Evolutionary conservation across 2,113 vertebrate genomes (phyloP).

Genomic region (Paratilapia polleni): DNA sequence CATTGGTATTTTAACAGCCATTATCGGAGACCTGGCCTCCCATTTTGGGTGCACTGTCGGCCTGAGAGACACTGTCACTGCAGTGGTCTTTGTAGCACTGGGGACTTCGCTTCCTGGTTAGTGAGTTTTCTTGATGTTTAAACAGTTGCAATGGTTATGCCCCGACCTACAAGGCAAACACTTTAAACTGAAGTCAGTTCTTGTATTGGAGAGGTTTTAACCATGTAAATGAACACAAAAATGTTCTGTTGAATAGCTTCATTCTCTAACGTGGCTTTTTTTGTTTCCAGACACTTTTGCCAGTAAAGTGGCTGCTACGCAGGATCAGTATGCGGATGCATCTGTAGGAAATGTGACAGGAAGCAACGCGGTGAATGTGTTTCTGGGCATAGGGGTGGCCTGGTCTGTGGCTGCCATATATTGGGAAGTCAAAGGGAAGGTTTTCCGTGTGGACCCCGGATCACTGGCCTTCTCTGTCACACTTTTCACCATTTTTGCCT

Average conservation of each 20-base stretch:
- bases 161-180: background rate
- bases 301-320: constrained; percentile 91
- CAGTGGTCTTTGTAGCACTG: constrained; percentile 92
- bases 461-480: constrained; percentile 93
- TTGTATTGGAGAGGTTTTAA: background rate
- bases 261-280: background rate
- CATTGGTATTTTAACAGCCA: constrained; percentile 88
- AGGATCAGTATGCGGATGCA: constrained; percentile 91
- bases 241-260: background rate
- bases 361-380: constrained; percentile 93
- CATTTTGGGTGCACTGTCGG: constrained; percentile 94
- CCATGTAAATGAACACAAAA: background rate
- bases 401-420: constrained; percentile 92
- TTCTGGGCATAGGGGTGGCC: constrained; percentile 90
- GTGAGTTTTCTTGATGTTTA: constrained; percentile 45
- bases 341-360: constrained; percentile 92
- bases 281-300: constrained; percentile 88
- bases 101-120: constrained; percentile 90
- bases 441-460: constrained; percentile 87
- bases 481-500: constrained; percentile 93
- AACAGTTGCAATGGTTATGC: background rate
- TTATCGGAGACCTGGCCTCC: constrained; percentile 93
- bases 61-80: constrained; percentile 89
- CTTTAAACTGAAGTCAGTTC: background rate
- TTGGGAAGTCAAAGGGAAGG: constrained; percentile 86